A percentile compares a stretch with the other conserved stretches of the same genome.
Conservation (phyloP, 2,797 vertebrate genomes). For the Lutjanus campechanus region DNA sequence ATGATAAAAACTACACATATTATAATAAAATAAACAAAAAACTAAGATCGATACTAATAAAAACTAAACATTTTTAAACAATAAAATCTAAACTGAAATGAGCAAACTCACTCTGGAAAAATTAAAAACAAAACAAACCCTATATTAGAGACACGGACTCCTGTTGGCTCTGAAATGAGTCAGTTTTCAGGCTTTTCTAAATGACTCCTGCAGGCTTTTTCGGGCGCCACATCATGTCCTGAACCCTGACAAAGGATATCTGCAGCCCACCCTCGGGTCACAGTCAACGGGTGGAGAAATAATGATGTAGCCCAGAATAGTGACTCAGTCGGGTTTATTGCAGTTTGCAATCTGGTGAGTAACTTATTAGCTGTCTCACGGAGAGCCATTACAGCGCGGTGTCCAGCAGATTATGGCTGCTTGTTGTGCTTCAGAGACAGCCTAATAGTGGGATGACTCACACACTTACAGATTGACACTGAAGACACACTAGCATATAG, state of each 20-base stretch:
- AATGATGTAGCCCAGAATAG: conserved; percentile 66
- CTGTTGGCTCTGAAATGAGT: not conserved
- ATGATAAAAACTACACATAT: too few relatives aligned
- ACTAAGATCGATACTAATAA: too few relatives aligned
- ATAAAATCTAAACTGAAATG: too few relatives aligned
- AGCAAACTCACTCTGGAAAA: too few relatives aligned
- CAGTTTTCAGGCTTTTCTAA: not conserved
- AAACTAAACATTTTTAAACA: too few relatives aligned
- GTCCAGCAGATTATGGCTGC: conserved; percentile 72
- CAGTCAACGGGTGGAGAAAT: conserved; percentile 55
- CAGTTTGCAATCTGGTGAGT: conserved; percentile 68
- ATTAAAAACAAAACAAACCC: too few relatives aligned
- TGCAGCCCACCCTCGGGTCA: conserved; percentile 53
- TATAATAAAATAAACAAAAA: too few relatives aligned
- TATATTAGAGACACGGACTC: too few relatives aligned
- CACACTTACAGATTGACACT: conserved; percentile 43
- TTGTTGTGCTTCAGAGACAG: conserved; percentile 67
- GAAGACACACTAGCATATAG: conserved; percentile 24
- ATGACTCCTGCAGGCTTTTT: not conserved
- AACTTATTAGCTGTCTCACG: conserved; percentile 74
- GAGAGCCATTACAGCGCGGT: conserved; percentile 64
- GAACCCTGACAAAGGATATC: conserved; percentile 35
- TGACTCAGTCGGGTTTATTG: conserved; percentile 65
- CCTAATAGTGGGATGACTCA: conserved; percentile 73
- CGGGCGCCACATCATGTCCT: conserved; percentile 9